Conservation (phyloP, 1,140 invertebrate species). For the Onthophagus taurus region DNA sequence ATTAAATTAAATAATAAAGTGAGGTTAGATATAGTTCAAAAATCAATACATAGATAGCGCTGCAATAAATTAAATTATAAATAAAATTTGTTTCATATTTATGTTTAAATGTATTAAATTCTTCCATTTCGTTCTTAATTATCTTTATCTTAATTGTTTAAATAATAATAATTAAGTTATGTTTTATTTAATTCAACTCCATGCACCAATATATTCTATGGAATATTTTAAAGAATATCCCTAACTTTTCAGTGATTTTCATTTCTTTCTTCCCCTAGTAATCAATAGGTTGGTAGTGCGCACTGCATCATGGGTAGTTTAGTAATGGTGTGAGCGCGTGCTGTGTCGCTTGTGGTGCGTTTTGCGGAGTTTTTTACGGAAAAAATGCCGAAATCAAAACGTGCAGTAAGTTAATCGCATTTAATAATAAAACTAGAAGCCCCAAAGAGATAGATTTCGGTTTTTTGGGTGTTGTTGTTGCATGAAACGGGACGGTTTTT, state of each 20-base stretch:
- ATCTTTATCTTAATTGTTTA: too few relatives aligned
- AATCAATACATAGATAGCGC: too few relatives aligned
- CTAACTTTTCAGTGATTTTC: constrained; percentile 35
- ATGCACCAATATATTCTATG: too few relatives aligned
- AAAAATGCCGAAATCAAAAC: constrained; percentile 30
- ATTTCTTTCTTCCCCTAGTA: constrained; percentile 35
- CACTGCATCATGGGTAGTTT: constrained; percentile 21
- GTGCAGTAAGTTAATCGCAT: constrained; percentile 25
- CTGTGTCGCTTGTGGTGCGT: constrained; percentile 10
- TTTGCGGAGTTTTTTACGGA: constrained; percentile 11
- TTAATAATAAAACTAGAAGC: constrained; percentile 12
- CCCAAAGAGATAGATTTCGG: too few relatives aligned
- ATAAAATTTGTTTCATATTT: too few relatives aligned
- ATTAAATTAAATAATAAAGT: too few relatives aligned
- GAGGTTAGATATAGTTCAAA: too few relatives aligned
- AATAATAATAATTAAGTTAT: too few relatives aligned
- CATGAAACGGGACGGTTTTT: constrained; percentile 23
- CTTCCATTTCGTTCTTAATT: too few relatives aligned
- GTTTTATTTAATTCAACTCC: too few relatives aligned
- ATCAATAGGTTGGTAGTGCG: constrained; percentile 37
- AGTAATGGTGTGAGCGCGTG: constrained; percentile 22
- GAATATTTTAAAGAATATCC: constrained; percentile 35
- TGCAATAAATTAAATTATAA: too few relatives aligned
- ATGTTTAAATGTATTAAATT: too few relatives aligned
- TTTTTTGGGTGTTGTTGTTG: constrained; percentile 9